These are phyloP conservation scores for Cataglyphis altisquamis DNA, from an alignment of 2,888 invertebrate genomes.

Conservation along the genomic window DNA sequence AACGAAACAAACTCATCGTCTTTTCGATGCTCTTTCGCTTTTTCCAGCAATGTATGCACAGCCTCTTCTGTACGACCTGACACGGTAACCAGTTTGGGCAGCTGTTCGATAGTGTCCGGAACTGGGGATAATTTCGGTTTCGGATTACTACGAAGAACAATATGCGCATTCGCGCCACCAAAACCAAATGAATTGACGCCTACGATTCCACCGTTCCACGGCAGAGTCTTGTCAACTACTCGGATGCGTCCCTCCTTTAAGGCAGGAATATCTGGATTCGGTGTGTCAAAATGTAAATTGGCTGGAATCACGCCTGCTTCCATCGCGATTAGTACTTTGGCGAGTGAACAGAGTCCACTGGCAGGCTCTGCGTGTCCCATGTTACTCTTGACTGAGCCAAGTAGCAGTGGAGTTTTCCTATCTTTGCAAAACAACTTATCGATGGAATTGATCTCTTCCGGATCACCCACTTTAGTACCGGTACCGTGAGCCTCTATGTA, in stretches of 20 bases:
- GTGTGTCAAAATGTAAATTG: conserved; percentile 95
- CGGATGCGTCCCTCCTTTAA: conserved; percentile 95
- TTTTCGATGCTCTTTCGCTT: conserved; percentile 88
- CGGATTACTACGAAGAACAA: conserved; percentile 93
- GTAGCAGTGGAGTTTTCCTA: conserved; percentile 92
- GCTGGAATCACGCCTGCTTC: conserved; percentile 95
- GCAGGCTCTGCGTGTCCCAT: conserved; percentile 99
- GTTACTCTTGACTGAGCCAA: conserved; percentile 99
- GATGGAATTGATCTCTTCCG: conserved; percentile 98
- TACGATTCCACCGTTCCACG: conserved; percentile 96
- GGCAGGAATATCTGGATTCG: conserved; percentile 97
- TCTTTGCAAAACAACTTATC: conserved; percentile 96
- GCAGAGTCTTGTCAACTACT: conserved; percentile 93
- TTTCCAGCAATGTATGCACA: conserved; percentile 89
- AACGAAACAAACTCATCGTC: conserved; percentile 92
- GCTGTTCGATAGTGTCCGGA: conserved; percentile 82
- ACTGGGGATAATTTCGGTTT: conserved; percentile 89
- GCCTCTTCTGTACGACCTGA: conserved; percentile 96
- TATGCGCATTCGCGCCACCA: conserved; percentile 98
- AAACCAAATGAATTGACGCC: conserved; percentile 99
- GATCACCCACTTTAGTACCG: conserved; percentile 99
- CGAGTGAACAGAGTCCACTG: conserved; percentile 95
- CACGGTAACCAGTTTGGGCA: conserved; percentile 91
- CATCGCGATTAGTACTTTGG: conserved; percentile 97
- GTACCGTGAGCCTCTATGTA: conserved; percentile 99